A percentile compares a stretch with the other conserved stretches of the same genome.
Conservation (phyloP, 2,113 vertebrate genomes). For the Macroglossus sobrinus region DNA sequence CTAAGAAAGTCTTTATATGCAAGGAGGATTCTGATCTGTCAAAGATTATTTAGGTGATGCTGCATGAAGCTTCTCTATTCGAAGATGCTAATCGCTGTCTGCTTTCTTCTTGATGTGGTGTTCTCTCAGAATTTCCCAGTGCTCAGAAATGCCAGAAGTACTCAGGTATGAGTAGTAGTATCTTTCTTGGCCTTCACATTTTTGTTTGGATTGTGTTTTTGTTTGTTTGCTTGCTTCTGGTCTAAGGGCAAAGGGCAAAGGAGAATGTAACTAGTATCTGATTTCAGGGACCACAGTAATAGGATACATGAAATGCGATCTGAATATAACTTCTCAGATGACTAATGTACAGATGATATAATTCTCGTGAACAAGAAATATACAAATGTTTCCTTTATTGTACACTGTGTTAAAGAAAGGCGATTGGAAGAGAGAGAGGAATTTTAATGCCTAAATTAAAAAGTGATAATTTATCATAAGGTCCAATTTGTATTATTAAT, state of each 20-base stretch:
- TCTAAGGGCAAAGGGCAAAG: not conserved
- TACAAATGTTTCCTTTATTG: constrained; percentile 76
- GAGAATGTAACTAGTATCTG: constrained; percentile 40
- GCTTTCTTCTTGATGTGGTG: not conserved
- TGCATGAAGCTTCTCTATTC: not conserved
- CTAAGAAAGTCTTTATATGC: not conserved
- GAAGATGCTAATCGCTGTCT: not conserved
- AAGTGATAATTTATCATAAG: constrained; percentile 76
- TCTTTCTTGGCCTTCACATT: constrained; percentile 55
- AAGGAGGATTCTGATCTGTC: not conserved
- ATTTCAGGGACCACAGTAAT: constrained; percentile 65
- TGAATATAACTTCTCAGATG: constrained; percentile 70
- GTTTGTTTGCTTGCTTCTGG: not conserved
- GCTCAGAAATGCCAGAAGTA: not conserved
- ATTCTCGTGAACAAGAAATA: constrained; percentile 72
- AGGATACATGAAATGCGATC: constrained; percentile 60
- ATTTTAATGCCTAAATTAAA: constrained; percentile 79
- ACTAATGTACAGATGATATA: constrained; percentile 66
- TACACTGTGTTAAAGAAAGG: constrained; percentile 70
- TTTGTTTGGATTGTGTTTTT: constrained; percentile 51
- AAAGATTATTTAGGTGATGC: not conserved
- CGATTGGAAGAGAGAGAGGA: constrained; percentile 75
- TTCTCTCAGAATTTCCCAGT: not conserved
- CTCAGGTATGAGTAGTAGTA: not conserved
- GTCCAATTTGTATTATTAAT: constrained; percentile 78